Conservation (phyloP, 2,888 invertebrate species). For the Dendrolimus houi region DNA sequence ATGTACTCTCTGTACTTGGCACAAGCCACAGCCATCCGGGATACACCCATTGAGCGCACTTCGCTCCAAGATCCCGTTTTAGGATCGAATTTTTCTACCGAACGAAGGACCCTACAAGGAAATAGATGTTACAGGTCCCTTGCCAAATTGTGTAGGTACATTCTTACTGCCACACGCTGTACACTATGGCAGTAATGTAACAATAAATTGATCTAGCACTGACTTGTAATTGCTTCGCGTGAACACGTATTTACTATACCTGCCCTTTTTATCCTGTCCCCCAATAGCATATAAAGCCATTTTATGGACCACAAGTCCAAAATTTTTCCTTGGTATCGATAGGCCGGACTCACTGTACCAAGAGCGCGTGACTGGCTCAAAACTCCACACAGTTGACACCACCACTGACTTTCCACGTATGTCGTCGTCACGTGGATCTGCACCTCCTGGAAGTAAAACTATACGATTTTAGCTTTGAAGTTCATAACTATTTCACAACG, state of each 20-base stretch:
- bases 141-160: too few species aligned
- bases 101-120: constrained; percentile 70
- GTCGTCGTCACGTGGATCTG: constrained; percentile 79
- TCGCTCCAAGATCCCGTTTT: constrained; percentile 74
- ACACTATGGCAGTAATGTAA: too few species aligned
- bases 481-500: too few species aligned
- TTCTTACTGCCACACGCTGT: too few species aligned
- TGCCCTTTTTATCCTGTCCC: constrained; percentile 80
- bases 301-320: constrained; percentile 80
- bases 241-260: constrained; percentile 25
- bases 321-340: constrained; percentile 79
- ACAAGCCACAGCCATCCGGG: constrained; percentile 78
- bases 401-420: constrained; percentile 72
- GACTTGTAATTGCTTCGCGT: too few species aligned
- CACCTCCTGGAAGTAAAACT: constrained; percentile 66
- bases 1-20: constrained; percentile 79
- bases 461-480: background rate
- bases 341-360: constrained; percentile 81
- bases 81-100: constrained; percentile 79
- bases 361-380: constrained; percentile 77
- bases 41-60: constrained; percentile 74
- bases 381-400: constrained; percentile 81
- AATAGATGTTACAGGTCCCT: background rate
- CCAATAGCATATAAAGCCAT: constrained; percentile 83
- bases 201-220: too few species aligned